Percentiles rank a stretch among this genome's conserved stretches.
phyloP scores from a whole-genome alignment of 1,140 invertebrate genomes.

The Dreissena polymorpha region DNA sequence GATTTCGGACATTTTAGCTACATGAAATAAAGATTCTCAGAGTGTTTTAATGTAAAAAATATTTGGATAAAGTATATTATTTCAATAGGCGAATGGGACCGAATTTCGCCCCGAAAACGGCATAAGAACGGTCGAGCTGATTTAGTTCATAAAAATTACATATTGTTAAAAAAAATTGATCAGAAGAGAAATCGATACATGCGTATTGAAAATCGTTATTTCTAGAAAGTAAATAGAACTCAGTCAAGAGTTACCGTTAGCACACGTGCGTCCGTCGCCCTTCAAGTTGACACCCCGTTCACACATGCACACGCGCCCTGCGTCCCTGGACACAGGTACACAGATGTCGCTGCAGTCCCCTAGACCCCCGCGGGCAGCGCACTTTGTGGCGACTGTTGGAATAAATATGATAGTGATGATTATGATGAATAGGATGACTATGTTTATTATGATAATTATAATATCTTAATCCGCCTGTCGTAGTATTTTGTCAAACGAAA shows the following conservation, averaged over 20 bases:
- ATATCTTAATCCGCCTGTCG: background rate
- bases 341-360: constrained; percentile 35
- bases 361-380: constrained; percentile 8
- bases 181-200: background rate
- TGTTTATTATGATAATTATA: background rate
- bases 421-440: background rate
- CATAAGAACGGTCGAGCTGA: background rate
- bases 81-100: too few relatives aligned
- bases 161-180: too few relatives aligned
- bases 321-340: background rate
- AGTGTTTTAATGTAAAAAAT: too few relatives aligned
- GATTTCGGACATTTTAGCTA: too few relatives aligned
- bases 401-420: constrained; percentile 9
- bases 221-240: background rate
- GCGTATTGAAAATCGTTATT: background rate
- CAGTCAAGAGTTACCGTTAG: constrained; percentile 2
- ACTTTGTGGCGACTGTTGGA: background rate
- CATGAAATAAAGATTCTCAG: too few relatives aligned
- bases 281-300: background rate
- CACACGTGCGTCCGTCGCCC: constrained; percentile 1
- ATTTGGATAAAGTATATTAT: too few relatives aligned
- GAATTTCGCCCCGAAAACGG: background rate
- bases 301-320: constrained; percentile 18
- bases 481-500: background rate
- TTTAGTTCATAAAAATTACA: too few relatives aligned